phyloP scores from a whole-genome alignment of 2,797 vertebrate species.

The Delichon dasypus region DNA sequence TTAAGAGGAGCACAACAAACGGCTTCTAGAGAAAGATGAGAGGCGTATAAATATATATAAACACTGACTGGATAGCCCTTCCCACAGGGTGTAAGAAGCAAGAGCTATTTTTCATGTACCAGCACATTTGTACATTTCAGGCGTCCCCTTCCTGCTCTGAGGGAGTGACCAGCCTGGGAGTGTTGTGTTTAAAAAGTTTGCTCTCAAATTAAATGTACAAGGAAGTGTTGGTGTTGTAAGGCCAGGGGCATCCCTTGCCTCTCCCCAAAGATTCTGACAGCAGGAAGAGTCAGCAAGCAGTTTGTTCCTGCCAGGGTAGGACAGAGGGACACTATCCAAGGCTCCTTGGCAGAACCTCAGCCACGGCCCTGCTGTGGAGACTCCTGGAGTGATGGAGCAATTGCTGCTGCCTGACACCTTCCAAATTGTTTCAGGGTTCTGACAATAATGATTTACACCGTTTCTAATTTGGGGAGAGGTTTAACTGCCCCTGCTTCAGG shows the following conservation, averaged over 20 bases:
- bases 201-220: neutral
- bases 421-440: neutral
- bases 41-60: rapidly evolving
- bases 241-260: neutral
- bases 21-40: neutral
- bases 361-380: neutral
- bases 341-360: neutral
- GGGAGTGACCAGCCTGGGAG: neutral
- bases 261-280: neutral
- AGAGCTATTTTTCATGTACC: neutral
- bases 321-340: rapidly evolving
- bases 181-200: neutral
- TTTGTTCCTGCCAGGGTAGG: neutral
- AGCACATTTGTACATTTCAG: rapidly evolving
- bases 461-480: neutral
- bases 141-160: neutral
- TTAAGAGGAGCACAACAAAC: neutral
- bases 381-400: rapidly evolving
- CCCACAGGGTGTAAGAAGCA: neutral
- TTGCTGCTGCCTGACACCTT: neutral
- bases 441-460: rapidly evolving
- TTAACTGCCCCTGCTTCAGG: neutral
- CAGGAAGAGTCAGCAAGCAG: neutral
- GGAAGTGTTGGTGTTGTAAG: neutral
- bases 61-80: neutral